A percentile compares a stretch with the other conserved stretches of the same genome.
Evolutionary conservation across 2,797 vertebrate genomes (phyloP).

Genomic region (Crenuchus spilurus): DNA sequence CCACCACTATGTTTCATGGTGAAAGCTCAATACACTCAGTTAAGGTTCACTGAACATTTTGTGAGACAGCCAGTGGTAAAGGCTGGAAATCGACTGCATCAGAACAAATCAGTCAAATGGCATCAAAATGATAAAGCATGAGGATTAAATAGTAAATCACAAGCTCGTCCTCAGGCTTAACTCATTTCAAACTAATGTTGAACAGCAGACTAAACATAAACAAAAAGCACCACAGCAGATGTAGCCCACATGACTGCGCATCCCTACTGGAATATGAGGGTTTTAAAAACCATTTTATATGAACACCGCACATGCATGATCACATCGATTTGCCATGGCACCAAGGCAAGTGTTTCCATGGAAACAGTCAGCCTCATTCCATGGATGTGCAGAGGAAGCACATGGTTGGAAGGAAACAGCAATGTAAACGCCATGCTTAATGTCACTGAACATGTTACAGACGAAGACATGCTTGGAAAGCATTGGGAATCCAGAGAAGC

Average conservation of each 20-base stretch:
- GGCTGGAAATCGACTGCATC: not conserved
- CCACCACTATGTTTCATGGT: not conserved
- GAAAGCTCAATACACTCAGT: not conserved
- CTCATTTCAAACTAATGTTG: not conserved
- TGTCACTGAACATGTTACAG: not conserved
- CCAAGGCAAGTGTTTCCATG: slow-evolving; percentile 70
- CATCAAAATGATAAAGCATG: slow-evolving; percentile 2
- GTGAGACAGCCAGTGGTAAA: not conserved
- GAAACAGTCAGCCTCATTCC: slow-evolving; percentile 70
- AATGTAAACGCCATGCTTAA: not conserved
- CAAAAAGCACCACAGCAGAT: not conserved
- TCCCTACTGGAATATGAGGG: not conserved
- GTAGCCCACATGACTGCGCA: not conserved
- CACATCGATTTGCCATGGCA: slow-evolving; percentile 62
- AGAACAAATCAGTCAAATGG: slow-evolving; percentile 2
- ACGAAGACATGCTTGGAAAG: not conserved
- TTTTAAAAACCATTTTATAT: slow-evolving; percentile 28
- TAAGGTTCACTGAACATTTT: not conserved
- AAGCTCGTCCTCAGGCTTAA: not conserved
- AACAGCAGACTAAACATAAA: not conserved
- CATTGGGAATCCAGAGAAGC: not conserved
- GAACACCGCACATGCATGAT: slow-evolving; percentile 48
- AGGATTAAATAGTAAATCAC: not conserved
- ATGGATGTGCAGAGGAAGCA: slow-evolving; percentile 47
- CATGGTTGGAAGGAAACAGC: slow-evolving; percentile 18